Percentiles rank a stretch among this genome's conserved stretches.
These are phyloP conservation scores for Brenthis ino DNA, from an alignment of 2,888 invertebrate species.

Conservation along the genomic window DNA sequence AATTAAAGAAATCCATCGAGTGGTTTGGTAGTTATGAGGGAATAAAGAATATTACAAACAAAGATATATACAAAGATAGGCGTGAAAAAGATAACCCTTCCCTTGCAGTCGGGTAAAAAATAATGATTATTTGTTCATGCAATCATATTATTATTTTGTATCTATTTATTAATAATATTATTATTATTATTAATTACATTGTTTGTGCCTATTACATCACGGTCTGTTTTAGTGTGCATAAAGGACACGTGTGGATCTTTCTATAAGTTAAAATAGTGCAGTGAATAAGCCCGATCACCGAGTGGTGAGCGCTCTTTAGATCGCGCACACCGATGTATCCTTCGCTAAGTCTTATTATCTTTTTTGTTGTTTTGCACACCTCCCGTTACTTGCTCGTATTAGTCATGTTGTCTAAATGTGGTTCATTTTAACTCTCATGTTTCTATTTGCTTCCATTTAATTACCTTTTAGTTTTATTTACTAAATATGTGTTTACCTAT, in stretches of 20 bases:
- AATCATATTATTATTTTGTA: not conserved
- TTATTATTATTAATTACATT: not conserved
- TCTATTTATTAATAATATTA: not conserved
- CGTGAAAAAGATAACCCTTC: no score
- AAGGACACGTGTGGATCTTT: slow-evolving; percentile 58
- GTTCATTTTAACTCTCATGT: slow-evolving; percentile 28
- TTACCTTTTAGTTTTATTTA: slow-evolving; percentile 6
- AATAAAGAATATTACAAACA: no score
- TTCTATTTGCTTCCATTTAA: slow-evolving; percentile 19
- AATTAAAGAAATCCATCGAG: no score
- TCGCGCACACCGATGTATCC: slow-evolving; percentile 34
- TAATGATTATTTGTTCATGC: no score
- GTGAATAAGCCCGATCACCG: slow-evolving; percentile 57
- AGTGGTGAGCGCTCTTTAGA: slow-evolving; percentile 41
- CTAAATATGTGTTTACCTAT: not conserved
- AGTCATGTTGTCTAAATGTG: slow-evolving; percentile 43
- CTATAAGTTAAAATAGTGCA: slow-evolving; percentile 69
- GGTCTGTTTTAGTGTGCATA: slow-evolving; percentile 47
- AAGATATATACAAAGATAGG: no score
- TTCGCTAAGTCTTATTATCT: slow-evolving; percentile 32
- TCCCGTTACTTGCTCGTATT: slow-evolving; percentile 41
- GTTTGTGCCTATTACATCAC: slow-evolving; percentile 51
- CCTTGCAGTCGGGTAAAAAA: no score
- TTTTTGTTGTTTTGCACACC: slow-evolving; percentile 48
- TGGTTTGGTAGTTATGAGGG: no score